Base-by-base conservation (phyloP, 2,888 invertebrate species). In the Lathronympha strigana region DNA sequence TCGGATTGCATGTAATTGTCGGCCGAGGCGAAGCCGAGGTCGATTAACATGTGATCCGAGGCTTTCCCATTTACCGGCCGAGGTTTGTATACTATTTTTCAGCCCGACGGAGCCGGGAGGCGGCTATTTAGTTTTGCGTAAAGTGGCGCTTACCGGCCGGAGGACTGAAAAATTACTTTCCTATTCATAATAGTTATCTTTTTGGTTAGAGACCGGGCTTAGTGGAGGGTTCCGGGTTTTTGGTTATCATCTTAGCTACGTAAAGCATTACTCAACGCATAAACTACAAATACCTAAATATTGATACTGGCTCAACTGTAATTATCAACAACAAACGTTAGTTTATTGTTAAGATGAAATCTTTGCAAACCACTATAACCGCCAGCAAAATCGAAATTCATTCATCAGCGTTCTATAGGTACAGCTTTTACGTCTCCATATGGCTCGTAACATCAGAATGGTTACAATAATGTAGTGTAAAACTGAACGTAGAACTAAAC, bases 321-420 rank as follows among this genome's bases (percentile, higher is more conserved):
- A 43, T 19, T 21, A 11, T 21, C 43, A 43, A 43, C 17, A 4
- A 17, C 8, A 17, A 40, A 40, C 11, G 4, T 19, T 5, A 17
- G 15, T 8, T 11, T 43, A 9, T 43, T 15, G 40, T n/a, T 43
- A 15, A 38, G 38, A 53, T 40, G 43, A 63, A 51, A 63, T 38
- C 43, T 63, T 64, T 55, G 64, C 61, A 51, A 38, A 43, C 23
- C n/a, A 13, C 8, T 40, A 66, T 60, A 63, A 45, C 49, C 66
- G 53, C 73, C 67, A 76, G 74, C 68, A 80, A 81, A 82, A 84
- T 76, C 76, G 85, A 84, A 82, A 84, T 83, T 82, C 71, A 77
- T 78, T 71, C 72, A 74, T 70, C 72, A 74, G 70, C 69, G 67
- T 72, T 72, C 68, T 72, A 72, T 78, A n/a, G n/a, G n/a, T n/a